Evolutionary conservation across 2,888 invertebrate species (phyloP).

Genomic region (Rhingia rostrata): DNA sequence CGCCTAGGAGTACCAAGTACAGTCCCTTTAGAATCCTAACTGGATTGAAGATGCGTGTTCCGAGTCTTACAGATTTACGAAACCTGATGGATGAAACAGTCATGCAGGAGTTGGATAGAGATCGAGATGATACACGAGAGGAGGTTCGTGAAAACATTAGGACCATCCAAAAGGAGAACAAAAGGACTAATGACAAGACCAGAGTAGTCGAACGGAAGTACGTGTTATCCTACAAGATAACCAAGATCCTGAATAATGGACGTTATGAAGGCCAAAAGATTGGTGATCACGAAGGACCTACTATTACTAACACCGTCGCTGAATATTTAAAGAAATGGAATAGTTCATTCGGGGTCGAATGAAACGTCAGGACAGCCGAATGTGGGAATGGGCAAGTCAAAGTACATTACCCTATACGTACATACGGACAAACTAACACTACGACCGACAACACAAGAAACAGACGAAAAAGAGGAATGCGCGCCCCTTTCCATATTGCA

Average conservation of each 20-base stretch:
- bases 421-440: background rate
- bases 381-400: conserved; percentile 32
- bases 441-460: background rate
- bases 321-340: conserved; percentile 62
- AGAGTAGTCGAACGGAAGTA: too few species aligned
- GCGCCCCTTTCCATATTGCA: background rate
- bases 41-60: too few species aligned
- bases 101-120: too few species aligned
- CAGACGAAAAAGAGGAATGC: background rate
- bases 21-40: too few species aligned
- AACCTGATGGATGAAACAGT: too few species aligned
- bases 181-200: too few species aligned
- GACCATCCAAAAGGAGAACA: too few species aligned
- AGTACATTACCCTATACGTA: background rate
- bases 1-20: too few species aligned
- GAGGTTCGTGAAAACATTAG: too few species aligned
- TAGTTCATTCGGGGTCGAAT: conserved; percentile 60
- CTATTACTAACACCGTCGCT: conserved; percentile 43
- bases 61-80: too few species aligned
- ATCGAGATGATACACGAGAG: too few species aligned
- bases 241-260: conserved; percentile 25
- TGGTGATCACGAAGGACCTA: conserved; percentile 44
- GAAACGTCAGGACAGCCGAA: conserved; percentile 63
- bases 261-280: conserved; percentile 60
- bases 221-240: conserved; percentile 43